Evolutionary conservation across 2,888 invertebrate species (phyloP), one percentile per base, ranked within the genome.

Genomic region (Drosophila parthenogenetica): DNA sequence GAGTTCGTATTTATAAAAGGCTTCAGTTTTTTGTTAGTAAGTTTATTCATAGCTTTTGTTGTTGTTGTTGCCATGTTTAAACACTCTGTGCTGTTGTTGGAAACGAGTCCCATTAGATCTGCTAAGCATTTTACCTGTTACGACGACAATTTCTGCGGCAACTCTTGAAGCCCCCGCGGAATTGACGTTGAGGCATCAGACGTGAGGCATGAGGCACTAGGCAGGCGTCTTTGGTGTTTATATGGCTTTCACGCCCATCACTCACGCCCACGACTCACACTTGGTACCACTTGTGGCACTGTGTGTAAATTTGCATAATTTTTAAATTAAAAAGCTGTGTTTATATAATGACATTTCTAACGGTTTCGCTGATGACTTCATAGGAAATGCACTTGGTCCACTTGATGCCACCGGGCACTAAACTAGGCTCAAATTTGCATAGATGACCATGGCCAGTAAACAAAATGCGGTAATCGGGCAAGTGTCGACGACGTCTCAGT

Each of bases 261-360:
- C 51, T 76, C 71, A 79, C 82, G 82, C 88, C 88, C 82, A 82
- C 55, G 39, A 39, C 25, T n/a, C 4, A 19, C 62, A 55, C 86
- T 40, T 63, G 79, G 40, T 17, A 29, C 58, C 65, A 72, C 73
- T 72, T 72, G 60, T n/a, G 22, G 49, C 17, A 14, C 35, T 19
- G 42, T n/a, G 62, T 40, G 51, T 43, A 69, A 64, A 86, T 88
- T 77, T 86, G 83, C 87, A 88, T 83, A 86, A 83, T 83, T 88
- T 83, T 49, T 49, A 57, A 88, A 83, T 83, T 86, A 86, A 88
- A 84, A 76, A 77, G 69, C 46, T 61, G 79, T 79, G 88, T 81
- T 82, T 82, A 82, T 78, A 79, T 85, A 82, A 81, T 87, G 81
- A 71, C 74, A 81, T 87, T 80, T 87, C 84, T 81, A 87, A 87